Percentiles rank a stretch among this genome's conserved stretches.
Conservation (phyloP, 2,797 vertebrate species). For the Loriculus beryllinus region DNA sequence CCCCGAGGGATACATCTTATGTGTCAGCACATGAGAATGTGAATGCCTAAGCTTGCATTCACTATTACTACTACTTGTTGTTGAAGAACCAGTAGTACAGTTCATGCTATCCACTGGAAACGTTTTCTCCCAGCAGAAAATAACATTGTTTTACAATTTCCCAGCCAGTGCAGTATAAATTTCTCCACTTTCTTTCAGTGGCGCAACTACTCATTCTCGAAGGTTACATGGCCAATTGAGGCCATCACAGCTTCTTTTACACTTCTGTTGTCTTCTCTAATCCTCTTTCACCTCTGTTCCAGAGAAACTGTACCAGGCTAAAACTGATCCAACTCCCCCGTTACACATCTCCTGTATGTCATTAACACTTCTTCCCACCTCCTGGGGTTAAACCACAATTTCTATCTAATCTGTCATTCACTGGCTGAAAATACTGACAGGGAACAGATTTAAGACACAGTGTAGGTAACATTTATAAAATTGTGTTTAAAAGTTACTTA, state of each 20-base stretch:
- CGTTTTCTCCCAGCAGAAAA: not conserved
- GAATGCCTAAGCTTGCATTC: not conserved
- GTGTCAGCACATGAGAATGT: not conserved
- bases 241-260: slow-evolving; percentile 6
- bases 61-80: not conserved
- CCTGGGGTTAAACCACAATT: not conserved
- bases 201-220: not conserved
- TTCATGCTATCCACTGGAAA: not conserved
- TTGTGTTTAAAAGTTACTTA: not conserved
- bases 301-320: not conserved
- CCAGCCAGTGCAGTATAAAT: not conserved
- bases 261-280: not conserved
- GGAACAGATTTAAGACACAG: not conserved
- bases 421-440: not conserved
- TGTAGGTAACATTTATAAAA: not conserved
- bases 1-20: not conserved
- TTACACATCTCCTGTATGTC: not conserved
- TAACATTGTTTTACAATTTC: not conserved
- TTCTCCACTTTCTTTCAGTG: not conserved
- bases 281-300: not conserved
- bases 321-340: not conserved
- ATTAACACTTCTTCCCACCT: slow-evolving; percentile 41
- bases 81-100: not conserved
- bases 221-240: slow-evolving; percentile 49
- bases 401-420: slow-evolving; percentile 14